A percentile compares a stretch with the other conserved stretches of the same genome.
Evolutionary conservation across 2,797 vertebrate genomes (phyloP).

Genomic region (Aeoliscus strigatus): DNA sequence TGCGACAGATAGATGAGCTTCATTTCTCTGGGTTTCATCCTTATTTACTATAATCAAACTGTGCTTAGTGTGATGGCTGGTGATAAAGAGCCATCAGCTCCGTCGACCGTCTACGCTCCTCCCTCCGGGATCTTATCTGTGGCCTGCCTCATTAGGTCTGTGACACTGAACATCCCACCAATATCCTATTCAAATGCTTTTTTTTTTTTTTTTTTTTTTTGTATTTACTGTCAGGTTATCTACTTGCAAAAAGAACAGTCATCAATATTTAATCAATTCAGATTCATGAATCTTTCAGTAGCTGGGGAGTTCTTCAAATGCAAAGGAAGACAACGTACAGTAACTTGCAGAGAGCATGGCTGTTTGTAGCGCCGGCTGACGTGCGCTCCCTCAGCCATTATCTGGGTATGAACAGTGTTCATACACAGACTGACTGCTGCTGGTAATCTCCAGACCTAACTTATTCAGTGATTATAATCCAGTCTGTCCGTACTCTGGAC

Average conservation of each 20-base stretch:
- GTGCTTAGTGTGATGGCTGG: constrained; percentile 16
- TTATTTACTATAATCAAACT: constrained; percentile 40
- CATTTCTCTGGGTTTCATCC: constrained; percentile 18
- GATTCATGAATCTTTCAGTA: constrained; percentile 61
- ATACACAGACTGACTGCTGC: constrained; percentile 4
- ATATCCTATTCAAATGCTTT: constrained; percentile 9
- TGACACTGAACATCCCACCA: constrained; percentile 12
- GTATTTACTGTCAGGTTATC: constrained; percentile 38
- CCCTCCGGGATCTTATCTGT: constrained; percentile 1
- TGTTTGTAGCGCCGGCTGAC: constrained; percentile 42
- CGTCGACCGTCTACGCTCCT: not conserved
- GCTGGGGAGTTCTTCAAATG: constrained; percentile 54
- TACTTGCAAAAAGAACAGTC: constrained; percentile 33
- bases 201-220: not conserved
- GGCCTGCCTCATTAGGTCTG: constrained; percentile 17
- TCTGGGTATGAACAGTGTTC: constrained; percentile 9
- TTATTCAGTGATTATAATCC: constrained; percentile 14
- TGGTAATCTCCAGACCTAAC: constrained; percentile 1
- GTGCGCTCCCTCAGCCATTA: constrained; percentile 36
- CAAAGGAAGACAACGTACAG: constrained; percentile 32
- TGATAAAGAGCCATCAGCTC: constrained; percentile 18
- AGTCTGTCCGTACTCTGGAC: constrained; percentile 7
- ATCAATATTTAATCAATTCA: constrained; percentile 65
- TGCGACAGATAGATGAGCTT: constrained; percentile 24
- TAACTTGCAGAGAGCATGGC: constrained; percentile 41